Base-by-base conservation (phyloP, 2,888 invertebrate species). In the Trisateles emortualis region DNA sequence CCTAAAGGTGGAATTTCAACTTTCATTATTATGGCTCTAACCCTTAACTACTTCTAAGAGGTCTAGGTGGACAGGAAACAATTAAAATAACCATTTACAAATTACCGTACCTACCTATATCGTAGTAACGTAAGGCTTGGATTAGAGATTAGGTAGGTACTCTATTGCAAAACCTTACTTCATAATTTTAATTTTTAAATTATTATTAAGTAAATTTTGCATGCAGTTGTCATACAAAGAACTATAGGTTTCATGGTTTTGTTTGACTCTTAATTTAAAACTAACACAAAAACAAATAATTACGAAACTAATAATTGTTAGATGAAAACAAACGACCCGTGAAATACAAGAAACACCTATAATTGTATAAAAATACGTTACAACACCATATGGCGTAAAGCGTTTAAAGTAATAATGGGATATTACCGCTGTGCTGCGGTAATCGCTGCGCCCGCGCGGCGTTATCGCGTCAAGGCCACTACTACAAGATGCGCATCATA, bases 381-480 rank as follows among this genome's bases (percentile, higher is more conserved):
- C 53, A 57, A 60, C 59, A 59, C 47, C 49, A 59, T 58, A 68
- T 63, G 59, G 59, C 40, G 59, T 62, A 56, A 49, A 71, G 59
- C 75, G 65, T 74, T 78, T 76, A 71, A 60, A 65, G 60, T 79
- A 77, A 79, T 73, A 56, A 51, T 52, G 26, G 71, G 63, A 51
- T 72, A 72, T 72, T 74, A 74, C 54, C 57, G 55, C 53, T 53
- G 53, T 52, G 41, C 63, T 53, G 58, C 43, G 61, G 67, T 64
- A 70, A 76, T 72, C 64, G 57, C 43, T 56, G 64, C 47, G 53
- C 51, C 40, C 56, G 51, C 60, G 59, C 61, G 52, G 48, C 62
- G 59, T 70, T 78, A 79, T 78, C 76, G 65, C 72, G 38, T 59
- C 82, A 81, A 84, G 80, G 81, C 73, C 74, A 72, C 54, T n/a